Evolutionary conservation across 2,113 vertebrate species (phyloP), one percentile per base, ranked within the genome.

Genomic region (Mixornis gularis): DNA sequence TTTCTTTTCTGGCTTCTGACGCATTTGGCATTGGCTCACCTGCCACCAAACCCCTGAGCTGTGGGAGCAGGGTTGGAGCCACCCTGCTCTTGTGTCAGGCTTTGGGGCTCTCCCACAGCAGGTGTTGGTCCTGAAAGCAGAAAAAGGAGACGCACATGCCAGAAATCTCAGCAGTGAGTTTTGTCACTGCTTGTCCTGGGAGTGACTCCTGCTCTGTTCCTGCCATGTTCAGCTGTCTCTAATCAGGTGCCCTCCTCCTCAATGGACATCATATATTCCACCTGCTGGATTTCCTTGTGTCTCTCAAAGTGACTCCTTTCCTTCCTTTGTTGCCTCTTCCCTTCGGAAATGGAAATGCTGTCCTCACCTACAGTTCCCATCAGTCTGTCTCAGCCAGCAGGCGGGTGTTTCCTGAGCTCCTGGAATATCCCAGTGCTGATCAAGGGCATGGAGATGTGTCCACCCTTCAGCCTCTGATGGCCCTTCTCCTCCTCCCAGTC

Each of bases 1-100:
- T 69, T 77, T 49, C 36, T 81, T 55, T 66, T 63, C 56, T 63
- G 52, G 4, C 32, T 66, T 56, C 66, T 32, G 43, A 70, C 71
- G 53, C 52, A 15, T 26, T 62, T 66, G 76, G 58, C 48, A 15
- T 26, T 62, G 6, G 11, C 36, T 65, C 21, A 5, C n/a, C 56
- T 66, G 41, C n/a, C 13, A 38, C 21, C 46, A 41, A 34, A 60
- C 6, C 18, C 22, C 20, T 13, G 20, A 22, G 4, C 68, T 27
- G 65, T 1, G 6, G 40, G 20, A 87, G 36, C 1, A 0, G 29
- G 17, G 40, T n/a, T 1, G 0, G 60, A 70, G n/a, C 74, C 12
- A 26, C 52, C 55, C 32, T 65, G 74, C 41, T 43, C 41, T 58
- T 1, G 1, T 51, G 30, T 49, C 7, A 3, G 70, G 18, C 7